phyloP scores from a whole-genome alignment of 2,888 invertebrate species.

The Anoplius nigerrimus region DNA sequence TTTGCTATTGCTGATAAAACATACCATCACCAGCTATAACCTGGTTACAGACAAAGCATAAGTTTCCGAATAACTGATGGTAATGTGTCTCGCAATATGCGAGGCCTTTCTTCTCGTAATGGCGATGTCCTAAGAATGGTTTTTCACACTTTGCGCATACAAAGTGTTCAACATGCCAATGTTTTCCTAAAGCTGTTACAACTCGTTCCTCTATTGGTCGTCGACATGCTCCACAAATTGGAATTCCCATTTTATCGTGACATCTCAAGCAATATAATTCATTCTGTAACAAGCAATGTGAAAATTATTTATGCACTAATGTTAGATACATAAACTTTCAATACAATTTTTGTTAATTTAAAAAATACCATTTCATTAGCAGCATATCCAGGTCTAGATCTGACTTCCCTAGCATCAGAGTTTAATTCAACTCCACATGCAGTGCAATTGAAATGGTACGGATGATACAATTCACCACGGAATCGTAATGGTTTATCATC shows the following conservation, averaged over 20 bases:
- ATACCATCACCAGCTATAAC: conserved; percentile 97
- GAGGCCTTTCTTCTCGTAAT: conserved; percentile 98
- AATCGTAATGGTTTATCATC: conserved; percentile 94
- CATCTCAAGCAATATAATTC: conserved; percentile 98
- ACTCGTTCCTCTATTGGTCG: conserved; percentile 99
- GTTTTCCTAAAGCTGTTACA: conserved; percentile 97
- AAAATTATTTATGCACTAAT: conserved; percentile 3
- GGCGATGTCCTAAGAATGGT: conserved; percentile 98
- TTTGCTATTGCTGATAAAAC: conserved; percentile 62
- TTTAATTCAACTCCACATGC: conserved; percentile 94
- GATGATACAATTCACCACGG: conserved; percentile 98
- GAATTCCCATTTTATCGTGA: conserved; percentile 99
- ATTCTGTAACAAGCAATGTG: conserved; percentile 78
- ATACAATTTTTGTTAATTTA: not conserved
- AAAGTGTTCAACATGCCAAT: conserved; percentile 99
- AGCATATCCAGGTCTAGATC: conserved; percentile 91
- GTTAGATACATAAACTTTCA: conserved; percentile 6
- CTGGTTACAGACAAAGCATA: conserved; percentile 99
- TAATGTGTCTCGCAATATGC: conserved; percentile 99
- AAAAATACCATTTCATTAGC: conserved; percentile 87
- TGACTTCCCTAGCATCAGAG: conserved; percentile 96
- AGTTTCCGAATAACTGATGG: conserved; percentile 98
- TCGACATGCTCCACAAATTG: conserved; percentile 99
- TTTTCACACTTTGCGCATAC: conserved; percentile 99
- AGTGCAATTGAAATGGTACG: conserved; percentile 99